phyloP scores from a whole-genome alignment of 2,797 vertebrate species.

The Cetoscarus ocellatus region DNA sequence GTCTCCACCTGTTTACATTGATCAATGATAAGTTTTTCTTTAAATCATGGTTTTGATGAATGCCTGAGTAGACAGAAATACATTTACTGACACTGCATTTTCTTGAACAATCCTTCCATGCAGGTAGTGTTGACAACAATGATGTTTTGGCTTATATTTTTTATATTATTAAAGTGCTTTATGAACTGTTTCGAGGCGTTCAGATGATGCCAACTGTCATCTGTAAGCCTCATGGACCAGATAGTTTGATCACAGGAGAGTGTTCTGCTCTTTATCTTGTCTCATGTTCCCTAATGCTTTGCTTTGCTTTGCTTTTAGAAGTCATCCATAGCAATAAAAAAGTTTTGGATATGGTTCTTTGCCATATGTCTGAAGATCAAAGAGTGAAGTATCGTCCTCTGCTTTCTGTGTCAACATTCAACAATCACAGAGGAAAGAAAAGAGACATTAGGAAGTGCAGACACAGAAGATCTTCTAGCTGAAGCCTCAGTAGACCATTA shows the following conservation, averaged over 20 bases:
- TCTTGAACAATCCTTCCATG: no score
- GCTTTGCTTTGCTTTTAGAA: neutral
- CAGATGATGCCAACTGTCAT: slow-evolving; percentile 32
- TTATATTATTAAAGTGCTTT: no score
- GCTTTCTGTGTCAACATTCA: neutral
- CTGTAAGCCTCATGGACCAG: neutral
- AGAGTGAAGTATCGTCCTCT: neutral
- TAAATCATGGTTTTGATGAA: no score
- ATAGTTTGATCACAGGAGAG: slow-evolving; percentile 13
- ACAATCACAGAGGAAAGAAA: neutral
- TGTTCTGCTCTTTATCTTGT: neutral
- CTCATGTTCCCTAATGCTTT: neutral
- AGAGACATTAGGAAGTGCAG: neutral
- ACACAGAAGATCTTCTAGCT: neutral
- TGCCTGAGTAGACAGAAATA: no score
- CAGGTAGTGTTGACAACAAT: no score
- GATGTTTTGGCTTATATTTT: no score
- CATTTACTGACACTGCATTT: no score
- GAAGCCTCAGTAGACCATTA: neutral
- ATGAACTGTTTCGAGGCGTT: neutral
- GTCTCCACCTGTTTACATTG: no score
- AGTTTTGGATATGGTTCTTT: neutral
- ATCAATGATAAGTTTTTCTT: no score
- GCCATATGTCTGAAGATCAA: slow-evolving; percentile 1
- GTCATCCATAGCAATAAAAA: neutral